Conservation (phyloP, 53 echinoderm and acorn worm species). For the Crossaster papposus region DNA sequence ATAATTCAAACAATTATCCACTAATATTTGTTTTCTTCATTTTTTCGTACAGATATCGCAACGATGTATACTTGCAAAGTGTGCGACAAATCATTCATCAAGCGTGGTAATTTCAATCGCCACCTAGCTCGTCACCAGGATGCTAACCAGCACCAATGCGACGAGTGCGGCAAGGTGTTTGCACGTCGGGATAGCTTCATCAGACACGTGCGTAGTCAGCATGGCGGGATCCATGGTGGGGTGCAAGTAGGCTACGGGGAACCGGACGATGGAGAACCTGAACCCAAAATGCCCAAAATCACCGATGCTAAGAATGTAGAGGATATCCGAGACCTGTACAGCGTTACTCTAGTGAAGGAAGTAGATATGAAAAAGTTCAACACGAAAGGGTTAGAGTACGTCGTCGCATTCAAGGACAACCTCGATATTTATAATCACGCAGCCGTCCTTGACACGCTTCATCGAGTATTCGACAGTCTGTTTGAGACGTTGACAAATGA, state of each 20-base stretch:
- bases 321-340: neutral
- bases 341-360: constrained; percentile 7
- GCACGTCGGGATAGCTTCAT: constrained; percentile 43
- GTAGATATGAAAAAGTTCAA: constrained; percentile 37
- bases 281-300: neutral
- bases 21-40: too few relatives aligned
- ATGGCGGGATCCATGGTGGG: neutral
- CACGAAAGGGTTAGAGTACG: constrained; percentile 19
- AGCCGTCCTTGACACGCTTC: neutral
- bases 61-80: constrained; percentile 34
- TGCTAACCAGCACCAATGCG: constrained; percentile 51
- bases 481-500: constrained; percentile 9
- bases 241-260: neutral
- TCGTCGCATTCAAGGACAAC: constrained; percentile 27
- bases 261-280: neutral
- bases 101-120: constrained; percentile 37
- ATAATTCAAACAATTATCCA: too few relatives aligned
- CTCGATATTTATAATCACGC: constrained; percentile 22
- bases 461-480: constrained; percentile 8
- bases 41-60: neutral
- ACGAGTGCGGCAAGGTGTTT: constrained; percentile 47
- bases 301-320: neutral
- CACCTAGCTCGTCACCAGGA: constrained; percentile 28
- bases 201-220: constrained; percentile 19
- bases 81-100: constrained; percentile 21